Evolutionary conservation across 2,113 vertebrate species (phyloP), one percentile per base, ranked within the genome.

Genomic region (Mesembrinibis cayennensis): DNA sequence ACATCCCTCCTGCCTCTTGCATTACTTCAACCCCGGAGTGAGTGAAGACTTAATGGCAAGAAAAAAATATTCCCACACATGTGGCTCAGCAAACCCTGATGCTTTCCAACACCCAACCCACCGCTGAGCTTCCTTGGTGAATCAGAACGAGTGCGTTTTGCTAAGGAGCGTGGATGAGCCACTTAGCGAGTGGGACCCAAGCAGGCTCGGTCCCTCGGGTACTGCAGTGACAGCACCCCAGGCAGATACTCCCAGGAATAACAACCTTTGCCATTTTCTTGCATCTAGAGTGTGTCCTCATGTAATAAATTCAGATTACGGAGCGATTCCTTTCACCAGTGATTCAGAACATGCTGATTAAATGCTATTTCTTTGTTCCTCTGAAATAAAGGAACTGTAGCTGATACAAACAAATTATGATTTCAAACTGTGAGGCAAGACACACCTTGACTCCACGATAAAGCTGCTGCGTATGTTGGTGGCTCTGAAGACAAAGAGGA

Each of bases 291-390:
- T 1, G 26, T 76, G 87, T 82, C 94, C 93, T 78, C 6, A 6
- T 42, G 87, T 15, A 70, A 94, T 53, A 56, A 69, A 86, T 50
- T 36, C 49, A 30, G 81, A 67, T 81, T 63, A 50, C 0, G 4
- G 76, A 97, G 83, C 26, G 38, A 44, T 66, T 83, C 90, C 92
- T 89, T 38, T 59, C 88, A 34, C 69, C 56, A 17, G 82, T 90
- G 95, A 96, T 96, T 97, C 96, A 97, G 95, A 94, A 88, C 7
- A 20, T 29, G 67, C 80, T 73, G 93, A 56, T 94, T 89, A 93
- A 90, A 92, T 38, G 89, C 82, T 65, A 16, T 89, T 94, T 86
- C 77, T 82, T 78, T 92, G 72, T 87, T 95, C 45, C 66, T 42
- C 72, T 55, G 93, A 40, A 87, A 56, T 79, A 66, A 78, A 93